Evolutionary conservation across 2,797 vertebrate genomes (phyloP).

Genomic region (Sciurus carolinensis): DNA sequence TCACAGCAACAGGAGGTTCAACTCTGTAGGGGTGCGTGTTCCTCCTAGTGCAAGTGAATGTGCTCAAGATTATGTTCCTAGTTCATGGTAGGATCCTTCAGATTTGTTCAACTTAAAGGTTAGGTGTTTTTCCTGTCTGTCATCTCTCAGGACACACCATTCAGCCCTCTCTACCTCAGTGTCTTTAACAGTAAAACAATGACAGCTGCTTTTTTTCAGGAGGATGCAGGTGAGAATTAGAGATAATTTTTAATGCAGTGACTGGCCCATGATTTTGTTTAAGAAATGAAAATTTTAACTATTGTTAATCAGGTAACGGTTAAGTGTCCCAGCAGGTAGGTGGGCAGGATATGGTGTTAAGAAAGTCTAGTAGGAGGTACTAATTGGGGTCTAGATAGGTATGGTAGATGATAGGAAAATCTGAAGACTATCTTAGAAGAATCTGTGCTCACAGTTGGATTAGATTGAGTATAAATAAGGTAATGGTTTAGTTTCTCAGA

Average conservation of each 20-base stretch:
- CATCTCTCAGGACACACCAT: background rate
- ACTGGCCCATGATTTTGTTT: background rate
- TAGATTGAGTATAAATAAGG: background rate
- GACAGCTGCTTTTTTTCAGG: background rate
- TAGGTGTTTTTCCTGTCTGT: background rate
- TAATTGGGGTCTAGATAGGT: background rate
- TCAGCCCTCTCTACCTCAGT: background rate
- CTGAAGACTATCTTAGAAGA: background rate
- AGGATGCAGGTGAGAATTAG: background rate
- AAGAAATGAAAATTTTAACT: background rate
- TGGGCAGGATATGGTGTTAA: background rate
- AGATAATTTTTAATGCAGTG: background rate
- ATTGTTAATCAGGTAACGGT: background rate
- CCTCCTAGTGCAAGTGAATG: background rate
- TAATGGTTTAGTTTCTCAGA: background rate
- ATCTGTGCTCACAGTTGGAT: background rate
- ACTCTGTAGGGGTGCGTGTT: rapidly evolving
- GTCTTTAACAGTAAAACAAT: background rate
- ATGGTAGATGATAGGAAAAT: background rate
- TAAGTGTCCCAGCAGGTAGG: background rate
- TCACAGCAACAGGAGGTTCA: background rate
- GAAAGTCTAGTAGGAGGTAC: background rate
- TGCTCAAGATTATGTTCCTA: background rate
- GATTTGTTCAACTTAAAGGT: background rate
- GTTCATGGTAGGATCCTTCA: background rate